A percentile compares a stretch with the other conserved stretches of the same genome.
These are phyloP conservation scores for Drosophila fulvimacula DNA, from an alignment of 2,888 invertebrate species.

Conservation along the genomic window DNA sequence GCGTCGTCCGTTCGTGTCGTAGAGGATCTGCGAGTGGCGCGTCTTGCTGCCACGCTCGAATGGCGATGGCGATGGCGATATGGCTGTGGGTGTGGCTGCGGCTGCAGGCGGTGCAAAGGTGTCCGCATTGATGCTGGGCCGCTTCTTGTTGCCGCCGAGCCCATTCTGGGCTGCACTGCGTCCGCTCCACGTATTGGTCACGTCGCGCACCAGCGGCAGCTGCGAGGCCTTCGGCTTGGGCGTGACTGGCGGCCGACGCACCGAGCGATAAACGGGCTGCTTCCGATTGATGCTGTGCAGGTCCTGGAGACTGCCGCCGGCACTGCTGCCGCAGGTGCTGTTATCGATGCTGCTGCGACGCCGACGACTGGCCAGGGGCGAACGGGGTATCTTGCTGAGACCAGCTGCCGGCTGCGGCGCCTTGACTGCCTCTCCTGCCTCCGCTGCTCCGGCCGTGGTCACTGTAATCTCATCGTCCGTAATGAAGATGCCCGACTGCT, in stretches of 20 bases:
- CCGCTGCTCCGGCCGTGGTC: constrained; percentile 73
- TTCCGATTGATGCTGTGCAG: constrained; percentile 81
- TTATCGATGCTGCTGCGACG: constrained; percentile 84
- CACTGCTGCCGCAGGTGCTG: constrained; percentile 70
- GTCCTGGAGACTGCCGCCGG: constrained; percentile 81
- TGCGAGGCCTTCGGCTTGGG: constrained; percentile 47
- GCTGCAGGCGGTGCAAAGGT: constrained; percentile 86
- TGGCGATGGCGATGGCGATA: constrained; percentile 42
- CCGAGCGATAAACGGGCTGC: constrained; percentile 84
- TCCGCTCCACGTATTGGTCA: constrained; percentile 91
- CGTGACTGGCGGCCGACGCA: constrained; percentile 81
- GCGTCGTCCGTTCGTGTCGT: constrained; percentile 86
- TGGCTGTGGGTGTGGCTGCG: not conserved
- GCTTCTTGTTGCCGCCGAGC: constrained; percentile 75
- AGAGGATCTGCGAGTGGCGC: constrained; percentile 83
- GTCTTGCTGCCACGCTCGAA: constrained; percentile 86
- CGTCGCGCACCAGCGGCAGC: constrained; percentile 84
- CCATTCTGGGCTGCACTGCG: constrained; percentile 83
- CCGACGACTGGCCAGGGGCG: constrained; percentile 82
- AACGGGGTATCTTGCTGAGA: constrained; percentile 85
- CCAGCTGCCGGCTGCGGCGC: not conserved
- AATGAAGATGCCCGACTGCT: constrained; percentile 83
- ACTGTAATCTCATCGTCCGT: constrained; percentile 85
- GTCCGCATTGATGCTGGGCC: constrained; percentile 87
- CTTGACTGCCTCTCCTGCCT: not conserved